A percentile compares a stretch with the other conserved stretches of the same genome.
phyloP scores from a whole-genome alignment of 2,888 invertebrate species.

The Neelides folsomi region DNA sequence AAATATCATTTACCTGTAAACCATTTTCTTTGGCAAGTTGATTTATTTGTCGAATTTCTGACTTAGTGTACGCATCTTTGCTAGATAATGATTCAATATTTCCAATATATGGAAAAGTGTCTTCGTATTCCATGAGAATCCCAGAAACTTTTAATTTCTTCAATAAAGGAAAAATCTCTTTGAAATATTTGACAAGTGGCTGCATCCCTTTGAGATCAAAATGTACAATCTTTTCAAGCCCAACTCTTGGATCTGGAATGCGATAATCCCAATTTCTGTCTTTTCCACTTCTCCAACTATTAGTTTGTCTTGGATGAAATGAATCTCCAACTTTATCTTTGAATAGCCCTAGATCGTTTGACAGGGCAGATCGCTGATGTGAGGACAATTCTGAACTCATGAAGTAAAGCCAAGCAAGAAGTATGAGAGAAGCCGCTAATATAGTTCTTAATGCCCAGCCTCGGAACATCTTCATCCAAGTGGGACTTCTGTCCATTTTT shows the following conservation, averaged over 20 bases:
- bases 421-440: conserved; percentile 1
- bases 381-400: conserved; percentile 1
- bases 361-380: too few relatives aligned
- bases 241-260: conserved; percentile 3
- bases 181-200: conserved; percentile 51
- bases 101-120: conserved; percentile 68
- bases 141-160: conserved; percentile 58
- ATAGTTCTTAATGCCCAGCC: conserved; percentile 7
- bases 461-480: neutral
- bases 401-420: conserved; percentile 6
- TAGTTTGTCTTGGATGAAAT: too few relatives aligned
- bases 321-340: too few relatives aligned
- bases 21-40: conserved; percentile 45
- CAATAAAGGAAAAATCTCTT: conserved; percentile 49
- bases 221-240: conserved; percentile 52
- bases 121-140: conserved; percentile 69
- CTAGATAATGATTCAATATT: conserved; percentile 48
- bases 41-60: conserved; percentile 45
- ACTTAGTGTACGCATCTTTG: conserved; percentile 49
- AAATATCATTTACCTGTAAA: conserved; percentile 45
- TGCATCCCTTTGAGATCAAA: conserved; percentile 75
- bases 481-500: too few relatives aligned
- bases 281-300: too few relatives aligned
- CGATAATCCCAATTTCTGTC: neutral
- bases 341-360: too few relatives aligned